Conservation (phyloP, 2,888 invertebrate genomes). For the Diarsia dahlii region DNA sequence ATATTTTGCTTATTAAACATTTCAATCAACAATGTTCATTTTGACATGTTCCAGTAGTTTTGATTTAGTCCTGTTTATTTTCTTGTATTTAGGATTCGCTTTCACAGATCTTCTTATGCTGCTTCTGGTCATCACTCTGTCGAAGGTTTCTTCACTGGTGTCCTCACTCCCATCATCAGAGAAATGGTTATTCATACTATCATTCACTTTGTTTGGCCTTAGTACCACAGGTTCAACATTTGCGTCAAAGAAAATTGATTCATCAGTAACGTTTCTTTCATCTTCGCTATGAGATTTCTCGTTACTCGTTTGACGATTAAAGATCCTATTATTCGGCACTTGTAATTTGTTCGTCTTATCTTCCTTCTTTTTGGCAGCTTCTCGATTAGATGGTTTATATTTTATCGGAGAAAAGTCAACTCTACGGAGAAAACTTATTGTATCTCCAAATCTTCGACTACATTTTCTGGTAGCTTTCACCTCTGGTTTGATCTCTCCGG, state of each 20-base stretch:
- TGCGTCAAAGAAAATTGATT: constrained; percentile 80
- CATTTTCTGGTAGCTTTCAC: constrained; percentile 83
- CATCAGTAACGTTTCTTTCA: constrained; percentile 76
- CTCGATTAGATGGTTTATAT: constrained; percentile 83
- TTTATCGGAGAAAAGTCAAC: constrained; percentile 89
- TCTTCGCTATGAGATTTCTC: constrained; percentile 85
- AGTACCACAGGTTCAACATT: constrained; percentile 78
- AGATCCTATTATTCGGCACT: constrained; percentile 78
- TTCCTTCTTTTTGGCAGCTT: constrained; percentile 82
- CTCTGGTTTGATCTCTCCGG: constrained; percentile 78
- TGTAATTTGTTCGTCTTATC: constrained; percentile 83
- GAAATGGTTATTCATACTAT: constrained; percentile 89
- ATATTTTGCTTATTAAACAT: constrained; percentile 27
- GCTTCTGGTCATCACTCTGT: constrained; percentile 87
- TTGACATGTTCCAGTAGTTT: constrained; percentile 87
- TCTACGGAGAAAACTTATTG: constrained; percentile 86
- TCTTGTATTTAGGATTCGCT: constrained; percentile 89
- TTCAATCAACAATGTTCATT: constrained; percentile 84
- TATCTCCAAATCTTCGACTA: constrained; percentile 86
- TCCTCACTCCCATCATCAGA: constrained; percentile 89
- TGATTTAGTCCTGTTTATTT: constrained; percentile 87
- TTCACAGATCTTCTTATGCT: constrained; percentile 87
- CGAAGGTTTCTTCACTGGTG: constrained; percentile 88
- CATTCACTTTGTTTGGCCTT: constrained; percentile 84
- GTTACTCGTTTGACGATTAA: constrained; percentile 78